Evolutionary conservation across 2,888 invertebrate species (phyloP).

Genomic region (Capitulum mitella): DNA sequence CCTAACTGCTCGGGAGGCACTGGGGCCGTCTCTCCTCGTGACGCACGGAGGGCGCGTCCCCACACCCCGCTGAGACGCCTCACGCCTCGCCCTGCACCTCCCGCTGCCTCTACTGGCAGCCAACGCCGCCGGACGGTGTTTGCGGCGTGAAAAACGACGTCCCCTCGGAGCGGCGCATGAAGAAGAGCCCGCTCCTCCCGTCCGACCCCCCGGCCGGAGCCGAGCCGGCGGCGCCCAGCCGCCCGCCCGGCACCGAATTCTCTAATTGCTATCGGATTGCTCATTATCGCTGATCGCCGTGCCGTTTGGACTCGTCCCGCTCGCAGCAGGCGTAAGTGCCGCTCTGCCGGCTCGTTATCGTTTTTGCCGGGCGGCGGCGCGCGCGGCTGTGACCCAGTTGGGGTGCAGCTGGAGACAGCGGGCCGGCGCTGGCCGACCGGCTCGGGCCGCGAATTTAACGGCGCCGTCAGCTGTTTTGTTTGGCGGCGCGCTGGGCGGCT

Average conservation of each 20-base stretch:
- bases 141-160: not conserved
- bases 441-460: not conserved
- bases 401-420: not conserved
- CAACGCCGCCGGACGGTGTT: conserved; percentile 13
- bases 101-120: conserved; percentile 22
- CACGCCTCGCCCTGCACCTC: no score
- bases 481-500: not conserved
- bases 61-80: no score
- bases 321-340: not conserved
- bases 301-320: not conserved
- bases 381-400: not conserved
- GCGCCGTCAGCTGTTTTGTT: not conserved
- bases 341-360: not conserved
- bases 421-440: no score
- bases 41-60: no score
- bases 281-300: not conserved
- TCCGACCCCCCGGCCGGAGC: no score
- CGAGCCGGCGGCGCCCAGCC: no score
- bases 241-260: not conserved
- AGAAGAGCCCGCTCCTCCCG: no score
- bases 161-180: not conserved
- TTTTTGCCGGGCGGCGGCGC: not conserved
- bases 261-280: not conserved
- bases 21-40: no score
- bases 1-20: no score